Percentiles rank a stretch among this genome's conserved stretches.
phyloP scores from a whole-genome alignment of 2,113 vertebrate genomes.

The Entosphenus tridentatus region DNA sequence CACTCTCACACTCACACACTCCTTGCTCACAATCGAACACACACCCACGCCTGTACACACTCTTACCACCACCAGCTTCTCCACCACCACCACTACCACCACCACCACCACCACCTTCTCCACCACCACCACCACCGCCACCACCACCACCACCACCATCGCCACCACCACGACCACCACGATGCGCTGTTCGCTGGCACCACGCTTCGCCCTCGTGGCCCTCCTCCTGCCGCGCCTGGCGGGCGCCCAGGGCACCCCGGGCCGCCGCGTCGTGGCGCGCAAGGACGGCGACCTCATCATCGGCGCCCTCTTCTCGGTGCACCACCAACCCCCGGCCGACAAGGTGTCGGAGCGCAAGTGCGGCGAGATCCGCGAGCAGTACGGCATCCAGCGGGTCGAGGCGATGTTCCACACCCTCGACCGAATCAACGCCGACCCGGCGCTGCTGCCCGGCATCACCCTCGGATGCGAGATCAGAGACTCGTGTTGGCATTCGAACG shows the following conservation, averaged over 20 bases:
- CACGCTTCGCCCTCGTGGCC: neutral
- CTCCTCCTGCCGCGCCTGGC: neutral
- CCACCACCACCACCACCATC: neutral
- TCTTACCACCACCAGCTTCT: neutral
- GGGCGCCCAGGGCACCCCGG: neutral
- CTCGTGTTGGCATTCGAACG: conserved; percentile 94
- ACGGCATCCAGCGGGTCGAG: conserved; percentile 92
- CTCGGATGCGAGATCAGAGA: conserved; percentile 92
- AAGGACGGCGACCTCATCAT: conserved; percentile 96
- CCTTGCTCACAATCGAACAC: neutral
- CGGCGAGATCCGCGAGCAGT: conserved; percentile 86
- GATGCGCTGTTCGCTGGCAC: neutral
- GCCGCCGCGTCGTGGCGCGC: conserved; percentile 55
- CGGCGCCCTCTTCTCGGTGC: conserved; percentile 88
- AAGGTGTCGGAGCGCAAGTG: conserved; percentile 89
- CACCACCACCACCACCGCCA: neutral
- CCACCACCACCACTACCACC: neutral
- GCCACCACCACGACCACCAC: neutral
- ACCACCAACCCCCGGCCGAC: conserved; percentile 85
- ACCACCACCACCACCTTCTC: too few relatives aligned
- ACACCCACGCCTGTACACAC: neutral
- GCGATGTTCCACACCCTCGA: conserved; percentile 97
- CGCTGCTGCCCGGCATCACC: conserved; percentile 78
- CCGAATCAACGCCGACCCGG: conserved; percentile 64
- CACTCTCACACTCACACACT: neutral